Evolutionary conservation across 2,888 invertebrate genomes (phyloP), one percentile per base, ranked within the genome.

Genomic region (Meandrusa payeni): DNA sequence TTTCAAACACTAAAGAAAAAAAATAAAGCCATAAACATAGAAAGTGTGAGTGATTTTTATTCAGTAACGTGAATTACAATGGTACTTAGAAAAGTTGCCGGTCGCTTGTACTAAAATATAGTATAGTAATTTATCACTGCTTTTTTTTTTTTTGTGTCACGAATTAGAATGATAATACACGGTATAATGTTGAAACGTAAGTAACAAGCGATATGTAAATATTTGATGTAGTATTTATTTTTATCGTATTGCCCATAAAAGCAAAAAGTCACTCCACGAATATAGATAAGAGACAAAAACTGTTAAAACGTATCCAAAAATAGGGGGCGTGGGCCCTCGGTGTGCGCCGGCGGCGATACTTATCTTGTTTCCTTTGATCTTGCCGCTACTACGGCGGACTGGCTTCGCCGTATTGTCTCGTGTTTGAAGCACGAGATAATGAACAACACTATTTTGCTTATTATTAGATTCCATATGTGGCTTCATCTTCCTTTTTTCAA

Each of bases 241-340:
- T 47, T 47, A 42, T 41, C 46, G 41, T 48, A 60, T 55, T 57
- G 52, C 56, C 56, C 60, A 64, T 60, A 61, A 68, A 68, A 51
- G 61, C 58, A 64, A 60, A 65, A 66, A 66, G 54, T 59, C 59
- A 58, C 51, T 58, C 45, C 41, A 52, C 50, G 52, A 52, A 52
- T 53, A 52, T 55, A 64, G 66, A 69, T 67, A 69, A 68, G 62
- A 61, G 55, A 59, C 61, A 59, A 65, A 37, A 76, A 71, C 65
- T 73, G 74, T 76, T 76, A 74, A 75, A 75, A 73, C 72, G 66
- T 62, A 68, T 62, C 78, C 67, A 76, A 79, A 76, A 78, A 74
- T 69, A 64, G 66, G 69, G 61, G 69, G 66, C 69, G 58, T 66
- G 64, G 66, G 69, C 64, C 61, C 61, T 63, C 60, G 61, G 59